Evolutionary conservation across 2,888 invertebrate species (phyloP).

Genomic region (Camponotus fellah): DNA sequence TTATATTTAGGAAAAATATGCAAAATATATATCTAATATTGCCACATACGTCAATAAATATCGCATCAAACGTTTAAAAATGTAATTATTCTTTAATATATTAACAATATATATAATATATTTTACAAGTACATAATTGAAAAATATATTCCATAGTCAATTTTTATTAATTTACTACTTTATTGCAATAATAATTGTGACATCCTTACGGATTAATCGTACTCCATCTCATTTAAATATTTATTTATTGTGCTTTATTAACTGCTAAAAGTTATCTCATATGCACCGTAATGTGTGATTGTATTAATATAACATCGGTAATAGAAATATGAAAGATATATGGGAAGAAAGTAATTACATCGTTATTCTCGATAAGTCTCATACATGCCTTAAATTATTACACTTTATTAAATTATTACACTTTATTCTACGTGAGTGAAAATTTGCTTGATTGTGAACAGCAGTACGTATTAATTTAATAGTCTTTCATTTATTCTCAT

Average conservation of each 20-base stretch:
- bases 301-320: constrained; percentile 58
- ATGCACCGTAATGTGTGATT: constrained; percentile 29
- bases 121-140: no score
- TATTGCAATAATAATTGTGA: no score
- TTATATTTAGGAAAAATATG: not conserved
- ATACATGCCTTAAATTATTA: not conserved
- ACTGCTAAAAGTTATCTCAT: not conserved
- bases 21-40: not conserved
- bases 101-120: constrained; percentile 3
- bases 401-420: not conserved
- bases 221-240: not conserved
- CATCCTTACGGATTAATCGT: constrained; percentile 6
- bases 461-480: no score
- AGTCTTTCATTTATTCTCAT: no score
- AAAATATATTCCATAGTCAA: not conserved
- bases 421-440: no score
- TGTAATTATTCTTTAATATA: not conserved
- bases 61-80: constrained; percentile 26
- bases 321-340: constrained; percentile 1
- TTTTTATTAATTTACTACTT: not conserved
- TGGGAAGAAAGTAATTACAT: not conserved
- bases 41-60: not conserved
- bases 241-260: no score
- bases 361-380: not conserved
- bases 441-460: no score